Percentiles rank a stretch among this genome's conserved stretches.
These are phyloP conservation scores for Habrosyne pyritoides DNA, from an alignment of 2,888 invertebrate species.

Conservation along the genomic window DNA sequence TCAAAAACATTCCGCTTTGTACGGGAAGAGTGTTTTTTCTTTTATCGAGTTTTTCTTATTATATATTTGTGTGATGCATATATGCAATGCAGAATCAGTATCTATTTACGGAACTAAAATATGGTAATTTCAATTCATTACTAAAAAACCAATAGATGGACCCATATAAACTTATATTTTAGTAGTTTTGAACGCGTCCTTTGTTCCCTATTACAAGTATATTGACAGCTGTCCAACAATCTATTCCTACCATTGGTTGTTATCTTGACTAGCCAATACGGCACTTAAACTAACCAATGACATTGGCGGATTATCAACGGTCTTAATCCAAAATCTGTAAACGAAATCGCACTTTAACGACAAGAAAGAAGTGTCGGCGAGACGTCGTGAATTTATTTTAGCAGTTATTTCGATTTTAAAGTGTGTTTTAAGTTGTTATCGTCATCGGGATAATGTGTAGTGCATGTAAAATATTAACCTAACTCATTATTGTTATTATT, in stretches of 20 bases:
- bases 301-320: constrained; percentile 15
- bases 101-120: no score
- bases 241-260: constrained; percentile 7
- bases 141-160: no score
- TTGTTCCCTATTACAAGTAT: constrained; percentile 11
- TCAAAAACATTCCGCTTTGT: no score
- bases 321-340: constrained; percentile 26
- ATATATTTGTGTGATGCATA: no score
- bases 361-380: constrained; percentile 45
- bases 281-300: constrained; percentile 18
- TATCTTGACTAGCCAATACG: not conserved
- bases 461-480: constrained; percentile 31
- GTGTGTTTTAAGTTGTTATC: constrained; percentile 29
- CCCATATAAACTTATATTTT: no score
- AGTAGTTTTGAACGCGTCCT: not conserved
- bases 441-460: constrained; percentile 28
- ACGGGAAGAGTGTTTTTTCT: no score
- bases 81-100: no score
- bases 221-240: constrained; percentile 9
- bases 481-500: constrained; percentile 24
- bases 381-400: constrained; percentile 45
- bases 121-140: no score
- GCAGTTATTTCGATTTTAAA: constrained; percentile 46
- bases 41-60: no score
- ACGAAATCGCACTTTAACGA: constrained; percentile 28